phyloP scores from a whole-genome alignment of 2,888 invertebrate genomes.

The Ornithoptera alexandrae region DNA sequence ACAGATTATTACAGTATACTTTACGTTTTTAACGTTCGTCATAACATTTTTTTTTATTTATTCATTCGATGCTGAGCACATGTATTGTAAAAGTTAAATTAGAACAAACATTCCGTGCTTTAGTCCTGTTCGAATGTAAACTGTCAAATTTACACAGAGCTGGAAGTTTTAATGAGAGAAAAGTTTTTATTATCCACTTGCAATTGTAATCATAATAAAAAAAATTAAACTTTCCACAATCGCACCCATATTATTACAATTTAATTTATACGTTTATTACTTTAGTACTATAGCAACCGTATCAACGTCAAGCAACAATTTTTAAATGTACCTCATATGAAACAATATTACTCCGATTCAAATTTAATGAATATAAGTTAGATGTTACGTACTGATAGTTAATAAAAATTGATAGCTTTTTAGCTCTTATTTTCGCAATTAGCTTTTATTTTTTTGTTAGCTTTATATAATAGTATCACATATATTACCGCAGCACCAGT shows the following conservation, averaged over 20 bases:
- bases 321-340: too few relatives aligned
- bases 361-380: too few relatives aligned
- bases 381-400: too few relatives aligned
- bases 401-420: too few relatives aligned
- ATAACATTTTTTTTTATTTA: background rate
- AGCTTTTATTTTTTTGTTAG: too few relatives aligned
- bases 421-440: too few relatives aligned
- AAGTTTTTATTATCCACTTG: slow-evolving; percentile 19
- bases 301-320: background rate
- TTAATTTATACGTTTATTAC: background rate
- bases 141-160: slow-evolving; percentile 15
- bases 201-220: slow-evolving; percentile 18
- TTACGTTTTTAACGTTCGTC: background rate
- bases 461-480: too few relatives aligned
- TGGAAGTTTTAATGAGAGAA: slow-evolving; percentile 18
- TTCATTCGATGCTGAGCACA: background rate
- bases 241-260: background rate
- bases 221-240: slow-evolving; percentile 2
- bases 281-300: background rate
- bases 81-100: background rate
- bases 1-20: background rate
- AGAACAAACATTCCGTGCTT: slow-evolving; percentile 1
- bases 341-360: too few relatives aligned
- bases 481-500: too few relatives aligned
- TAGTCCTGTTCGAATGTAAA: slow-evolving; percentile 13